These are phyloP conservation scores for Hirtodrosophila alboralis DNA, from an alignment of 2,888 invertebrate genomes.

Conservation along the genomic window DNA sequence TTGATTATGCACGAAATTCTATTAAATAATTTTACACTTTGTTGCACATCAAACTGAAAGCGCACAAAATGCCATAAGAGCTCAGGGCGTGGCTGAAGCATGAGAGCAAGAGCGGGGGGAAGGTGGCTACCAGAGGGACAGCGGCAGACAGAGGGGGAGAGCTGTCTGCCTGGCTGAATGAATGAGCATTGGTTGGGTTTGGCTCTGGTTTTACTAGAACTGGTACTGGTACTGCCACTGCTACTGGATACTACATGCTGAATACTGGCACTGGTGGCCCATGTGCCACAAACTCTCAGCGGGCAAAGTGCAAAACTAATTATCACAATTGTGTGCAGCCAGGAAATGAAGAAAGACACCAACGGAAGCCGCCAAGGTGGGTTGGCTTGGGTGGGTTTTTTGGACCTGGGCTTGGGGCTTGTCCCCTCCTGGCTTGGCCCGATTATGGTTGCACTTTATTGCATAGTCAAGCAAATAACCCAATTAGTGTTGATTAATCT, in stretches of 20 bases:
- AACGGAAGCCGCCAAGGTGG: slow-evolving; percentile 77
- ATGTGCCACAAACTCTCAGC: slow-evolving; percentile 32
- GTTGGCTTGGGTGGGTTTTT: slow-evolving; percentile 22
- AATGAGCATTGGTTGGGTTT: slow-evolving; percentile 63
- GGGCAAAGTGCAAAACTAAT: slow-evolving; percentile 78
- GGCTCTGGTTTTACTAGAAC: slow-evolving; percentile 17
- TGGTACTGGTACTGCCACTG: neutral
- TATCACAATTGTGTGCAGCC: slow-evolving; percentile 78
- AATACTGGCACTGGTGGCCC: slow-evolving; percentile 5
- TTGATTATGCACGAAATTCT: slow-evolving; percentile 80
- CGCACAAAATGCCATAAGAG: slow-evolving; percentile 73
- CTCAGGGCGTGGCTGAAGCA: slow-evolving; percentile 36
- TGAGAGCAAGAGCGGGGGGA: too few relatives aligned
- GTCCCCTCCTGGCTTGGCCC: slow-evolving; percentile 21
- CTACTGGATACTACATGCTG: slow-evolving; percentile 4
- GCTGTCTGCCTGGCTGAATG: slow-evolving; percentile 55
- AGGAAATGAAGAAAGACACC: slow-evolving; percentile 80
- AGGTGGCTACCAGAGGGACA: neutral
- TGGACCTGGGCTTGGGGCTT: slow-evolving; percentile 24
- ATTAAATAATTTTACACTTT: slow-evolving; percentile 81
- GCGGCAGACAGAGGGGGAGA: slow-evolving; percentile 2
- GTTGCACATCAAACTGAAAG: slow-evolving; percentile 78
- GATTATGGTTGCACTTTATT: slow-evolving; percentile 74
- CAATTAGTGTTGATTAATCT: slow-evolving; percentile 75
- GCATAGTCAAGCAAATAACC: slow-evolving; percentile 78